These are phyloP conservation scores for Amphipyra tragopoginis DNA, from an alignment of 2,888 invertebrate genomes.

Conservation along the genomic window DNA sequence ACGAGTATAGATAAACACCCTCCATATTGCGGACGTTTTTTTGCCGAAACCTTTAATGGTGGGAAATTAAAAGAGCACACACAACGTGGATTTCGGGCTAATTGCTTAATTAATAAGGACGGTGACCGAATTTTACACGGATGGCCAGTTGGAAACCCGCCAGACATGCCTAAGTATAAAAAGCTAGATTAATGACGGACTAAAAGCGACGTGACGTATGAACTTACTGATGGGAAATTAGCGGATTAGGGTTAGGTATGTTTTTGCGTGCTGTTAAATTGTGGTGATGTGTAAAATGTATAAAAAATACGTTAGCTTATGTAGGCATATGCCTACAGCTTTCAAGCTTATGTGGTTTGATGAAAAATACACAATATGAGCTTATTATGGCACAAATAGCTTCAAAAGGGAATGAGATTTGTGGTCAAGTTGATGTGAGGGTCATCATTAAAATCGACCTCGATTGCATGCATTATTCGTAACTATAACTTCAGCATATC, in stretches of 20 bases:
- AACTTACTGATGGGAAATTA: constrained; percentile 47
- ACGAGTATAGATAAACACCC: constrained; percentile 73
- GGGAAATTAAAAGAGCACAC: constrained; percentile 82
- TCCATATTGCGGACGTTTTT: constrained; percentile 71
- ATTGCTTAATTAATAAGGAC: constrained; percentile 88
- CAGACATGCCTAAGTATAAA: constrained; percentile 77
- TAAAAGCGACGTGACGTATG: constrained; percentile 50
- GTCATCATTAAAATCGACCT: too few species aligned
- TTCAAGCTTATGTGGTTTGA: too few species aligned
- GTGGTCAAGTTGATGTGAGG: too few species aligned
- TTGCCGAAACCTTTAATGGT: constrained; percentile 73
- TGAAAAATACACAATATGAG: too few species aligned
- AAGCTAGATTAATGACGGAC: constrained; percentile 73
- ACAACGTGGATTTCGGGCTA: constrained; percentile 80
- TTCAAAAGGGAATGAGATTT: too few species aligned
- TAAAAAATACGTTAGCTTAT: not conserved
- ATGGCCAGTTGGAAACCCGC: constrained; percentile 78
- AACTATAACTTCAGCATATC: too few species aligned
- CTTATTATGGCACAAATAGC: too few species aligned
- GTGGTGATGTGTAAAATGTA: constrained; percentile 7
- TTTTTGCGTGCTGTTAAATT: constrained; percentile 34
- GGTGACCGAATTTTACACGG: constrained; percentile 78
- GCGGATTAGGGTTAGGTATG: constrained; percentile 42
- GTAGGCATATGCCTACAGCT: too few species aligned
- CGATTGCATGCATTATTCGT: too few species aligned